Base-by-base conservation (phyloP, 2,797 vertebrate species). In the Hyperoplus immaculatus region DNA sequence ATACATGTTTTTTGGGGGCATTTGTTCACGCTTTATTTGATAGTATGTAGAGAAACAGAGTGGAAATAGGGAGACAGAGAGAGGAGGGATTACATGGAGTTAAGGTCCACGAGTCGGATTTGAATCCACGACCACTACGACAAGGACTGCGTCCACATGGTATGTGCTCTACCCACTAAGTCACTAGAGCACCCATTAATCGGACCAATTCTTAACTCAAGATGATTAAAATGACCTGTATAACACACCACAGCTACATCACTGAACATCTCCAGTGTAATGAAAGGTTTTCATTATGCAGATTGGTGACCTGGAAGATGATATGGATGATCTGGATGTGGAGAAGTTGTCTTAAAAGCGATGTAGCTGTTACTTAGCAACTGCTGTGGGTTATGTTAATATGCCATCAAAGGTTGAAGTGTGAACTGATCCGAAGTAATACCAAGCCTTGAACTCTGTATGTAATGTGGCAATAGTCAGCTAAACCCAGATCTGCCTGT, bases 301-400 rank as follows among this genome's bases (percentile, higher is more conserved):
- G 60, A 38, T 5, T 39, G 15, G 61, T 47, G 59, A 39, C 16
- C 4, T 11, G 16, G 15, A 45, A 39, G n/a, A 65, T 68, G 50
- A 55, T 12, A 57, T 36, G 5, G 36, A 69, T 59, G 36, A 67
- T 41, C 38, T 42, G 10, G 29, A 38, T 57, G 36, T 5, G 36
- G 46, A 69, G 18, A 56, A 63, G 45, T 29, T 47, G 41, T 51
- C 11, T 38, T 12, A 29, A 51, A 59, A 47, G 8, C 18, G 60
- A 82, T 71, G 75, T 71, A 61, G 54, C 64, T 56, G 74, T 85
- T 87, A 72, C 82, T 73, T 61, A 73, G 74, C 73, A 86, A 86
- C 84, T 56, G 55, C 56, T 57, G 15, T 8, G 1, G 49, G 38
- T 63, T 77, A 55, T 78, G 73, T 53, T 75, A 67, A 75, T 81